Conservation (phyloP, 2,113 vertebrate species). For the Saimiri boliviensis region DNA sequence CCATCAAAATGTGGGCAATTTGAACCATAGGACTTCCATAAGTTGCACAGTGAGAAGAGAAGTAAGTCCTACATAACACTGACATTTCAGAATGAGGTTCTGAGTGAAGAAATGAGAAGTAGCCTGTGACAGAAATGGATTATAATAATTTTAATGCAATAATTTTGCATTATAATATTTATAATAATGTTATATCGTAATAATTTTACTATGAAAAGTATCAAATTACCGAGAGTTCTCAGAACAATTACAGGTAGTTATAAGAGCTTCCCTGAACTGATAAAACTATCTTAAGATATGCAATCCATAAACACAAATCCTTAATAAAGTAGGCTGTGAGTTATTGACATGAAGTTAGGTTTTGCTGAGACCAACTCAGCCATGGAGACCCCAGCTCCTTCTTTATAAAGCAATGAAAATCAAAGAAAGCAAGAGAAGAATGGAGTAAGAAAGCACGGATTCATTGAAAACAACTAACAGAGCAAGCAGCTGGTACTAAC, state of each 20-base stretch:
- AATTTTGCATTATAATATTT: not conserved
- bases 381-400: too few relatives aligned
- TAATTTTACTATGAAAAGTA: not conserved
- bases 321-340: not conserved
- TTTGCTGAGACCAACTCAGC: too few relatives aligned
- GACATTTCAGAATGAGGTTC: not conserved
- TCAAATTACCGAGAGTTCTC: not conserved
- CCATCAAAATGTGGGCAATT: not conserved
- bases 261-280: not conserved
- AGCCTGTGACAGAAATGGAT: not conserved
- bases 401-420: too few relatives aligned
- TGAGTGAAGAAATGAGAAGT: not conserved
- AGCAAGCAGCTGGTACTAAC: too few relatives aligned
- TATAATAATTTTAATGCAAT: too few relatives aligned
- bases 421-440: too few relatives aligned
- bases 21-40: not conserved
- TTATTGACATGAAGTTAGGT: not conserved
- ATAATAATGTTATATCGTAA: not conserved
- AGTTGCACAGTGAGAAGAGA: not conserved
- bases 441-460: too few relatives aligned
- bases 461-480: too few relatives aligned
- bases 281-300: not conserved
- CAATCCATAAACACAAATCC: not conserved
- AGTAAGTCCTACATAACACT: not conserved
- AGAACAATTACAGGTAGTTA: not conserved